Evolutionary conservation across 1,140 invertebrate species (phyloP).

Genomic region (Portunus trituberculatus): DNA sequence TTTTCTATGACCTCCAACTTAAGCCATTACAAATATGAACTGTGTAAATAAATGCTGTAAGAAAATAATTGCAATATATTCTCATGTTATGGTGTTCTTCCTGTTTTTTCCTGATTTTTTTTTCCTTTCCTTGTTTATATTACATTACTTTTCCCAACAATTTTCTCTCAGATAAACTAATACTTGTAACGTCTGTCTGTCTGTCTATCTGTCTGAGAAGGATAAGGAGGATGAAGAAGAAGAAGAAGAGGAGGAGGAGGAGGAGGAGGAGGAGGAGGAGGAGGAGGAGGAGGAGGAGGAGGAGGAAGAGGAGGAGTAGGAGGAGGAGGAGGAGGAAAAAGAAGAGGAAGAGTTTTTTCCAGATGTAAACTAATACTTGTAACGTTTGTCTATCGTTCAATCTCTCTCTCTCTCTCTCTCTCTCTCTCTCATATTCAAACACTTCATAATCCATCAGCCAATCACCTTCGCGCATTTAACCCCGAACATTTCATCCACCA

Average conservation of each 20-base stretch:
- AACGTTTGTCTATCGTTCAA: background rate
- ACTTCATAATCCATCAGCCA: background rate
- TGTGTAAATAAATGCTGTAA: too few relatives aligned
- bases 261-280: too few relatives aligned
- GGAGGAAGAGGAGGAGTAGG: too few relatives aligned
- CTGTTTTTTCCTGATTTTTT: background rate
- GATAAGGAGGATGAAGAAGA: too few relatives aligned
- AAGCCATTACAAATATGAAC: too few relatives aligned
- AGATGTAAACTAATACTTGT: too few relatives aligned
- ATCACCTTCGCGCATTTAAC: background rate
- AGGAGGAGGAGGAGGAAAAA: too few relatives aligned
- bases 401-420: conserved; percentile 27
- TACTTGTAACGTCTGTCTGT: background rate
- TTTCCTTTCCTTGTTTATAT: background rate
- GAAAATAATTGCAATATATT: too few relatives aligned
- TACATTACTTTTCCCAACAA: background rate
- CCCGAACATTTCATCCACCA: background rate
- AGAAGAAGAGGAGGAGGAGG: too few relatives aligned
- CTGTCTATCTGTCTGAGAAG: background rate
- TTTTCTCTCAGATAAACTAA: background rate
- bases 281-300: too few relatives aligned
- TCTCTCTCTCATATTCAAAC: conserved; percentile 8
- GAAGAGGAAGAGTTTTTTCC: background rate
- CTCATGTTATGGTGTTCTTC: too few relatives aligned
- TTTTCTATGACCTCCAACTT: too few relatives aligned